These are phyloP conservation scores for Leuciscus waleckii DNA, from an alignment of 2,797 vertebrate genomes.

Conservation along the genomic window DNA sequence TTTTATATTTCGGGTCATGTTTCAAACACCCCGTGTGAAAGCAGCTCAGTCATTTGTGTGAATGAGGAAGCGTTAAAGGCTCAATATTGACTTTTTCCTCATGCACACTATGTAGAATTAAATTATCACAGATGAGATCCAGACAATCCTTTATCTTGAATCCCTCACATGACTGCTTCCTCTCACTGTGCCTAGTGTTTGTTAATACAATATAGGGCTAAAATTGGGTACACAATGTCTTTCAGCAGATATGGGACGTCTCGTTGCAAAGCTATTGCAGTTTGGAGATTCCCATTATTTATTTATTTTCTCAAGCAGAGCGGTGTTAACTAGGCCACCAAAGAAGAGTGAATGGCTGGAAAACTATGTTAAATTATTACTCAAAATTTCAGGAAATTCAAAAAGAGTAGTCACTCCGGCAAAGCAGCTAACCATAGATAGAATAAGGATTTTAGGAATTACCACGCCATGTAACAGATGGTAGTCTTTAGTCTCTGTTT, in stretches of 20 bases:
- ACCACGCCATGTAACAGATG: constrained; percentile 33
- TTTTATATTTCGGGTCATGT: neutral
- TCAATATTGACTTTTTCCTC: constrained; percentile 11
- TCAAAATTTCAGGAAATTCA: neutral
- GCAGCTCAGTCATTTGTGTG: neutral
- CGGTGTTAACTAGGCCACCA: constrained; percentile 8
- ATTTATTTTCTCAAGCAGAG: neutral
- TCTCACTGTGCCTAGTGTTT: neutral
- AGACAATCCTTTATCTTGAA: constrained; percentile 16
- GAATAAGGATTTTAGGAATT: constrained; percentile 26
- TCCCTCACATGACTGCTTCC: constrained; percentile 7
- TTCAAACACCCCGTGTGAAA: neutral
- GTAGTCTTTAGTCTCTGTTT: constrained; percentile 29
- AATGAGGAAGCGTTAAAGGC: neutral
- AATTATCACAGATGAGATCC: neutral
- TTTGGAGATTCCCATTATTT: constrained; percentile 2
- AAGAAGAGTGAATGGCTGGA: neutral
- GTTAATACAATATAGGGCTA: constrained; percentile 12
- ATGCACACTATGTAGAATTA: neutral
- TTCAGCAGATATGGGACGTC: neutral
- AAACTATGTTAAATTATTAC: neutral
- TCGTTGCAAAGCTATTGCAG: neutral
- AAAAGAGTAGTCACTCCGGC: neutral
- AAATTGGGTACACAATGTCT: constrained; percentile 16
- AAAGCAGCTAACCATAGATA: constrained; percentile 30